Conservation (phyloP, 1,140 invertebrate genomes). For the Theocolax elegans region DNA sequence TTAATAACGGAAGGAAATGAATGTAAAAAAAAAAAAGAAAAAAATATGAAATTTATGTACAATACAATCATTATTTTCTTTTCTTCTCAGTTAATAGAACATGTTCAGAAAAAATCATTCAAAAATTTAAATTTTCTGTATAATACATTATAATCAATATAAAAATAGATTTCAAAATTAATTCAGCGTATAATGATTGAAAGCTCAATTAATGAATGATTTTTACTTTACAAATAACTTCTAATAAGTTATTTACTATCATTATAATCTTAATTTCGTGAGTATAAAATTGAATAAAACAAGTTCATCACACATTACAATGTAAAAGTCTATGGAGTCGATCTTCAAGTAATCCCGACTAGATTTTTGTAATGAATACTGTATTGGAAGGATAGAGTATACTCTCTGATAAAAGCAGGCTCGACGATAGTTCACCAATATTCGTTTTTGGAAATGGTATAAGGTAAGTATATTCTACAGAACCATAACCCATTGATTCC, state of each 20-base stretch:
- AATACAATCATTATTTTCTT: background rate
- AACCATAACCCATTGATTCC: slow-evolving; percentile 60
- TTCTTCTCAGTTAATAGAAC: no score
- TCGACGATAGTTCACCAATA: slow-evolving; percentile 56
- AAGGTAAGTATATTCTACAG: slow-evolving; percentile 59
- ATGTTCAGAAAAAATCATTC: slow-evolving; percentile 23
- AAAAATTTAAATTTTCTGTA: slow-evolving; percentile 19
- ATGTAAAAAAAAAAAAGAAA: slow-evolving; percentile 6
- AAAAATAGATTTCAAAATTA: background rate
- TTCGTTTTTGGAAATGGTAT: slow-evolving; percentile 64
- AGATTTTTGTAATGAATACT: slow-evolving; percentile 66
- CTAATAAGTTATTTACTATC: background rate
- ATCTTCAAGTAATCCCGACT: slow-evolving; percentile 43
- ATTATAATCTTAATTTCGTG: slow-evolving; percentile 16
- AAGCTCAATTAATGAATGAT: slow-evolving; percentile 11
- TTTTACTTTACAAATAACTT: slow-evolving; percentile 16
- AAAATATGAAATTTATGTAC: slow-evolving; percentile 28
- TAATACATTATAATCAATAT: no score
- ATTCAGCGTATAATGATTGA: no score
- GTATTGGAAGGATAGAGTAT: slow-evolving; percentile 65
- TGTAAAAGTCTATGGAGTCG: slow-evolving; percentile 14
- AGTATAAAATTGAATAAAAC: slow-evolving; percentile 22
- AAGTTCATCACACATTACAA: slow-evolving; percentile 12
- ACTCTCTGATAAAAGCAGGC: slow-evolving; percentile 59
- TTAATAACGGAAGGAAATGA: no score